These are phyloP conservation scores for Artemia sp. DNA, from an alignment of 2,888 invertebrate species.

Conservation along the genomic window DNA sequence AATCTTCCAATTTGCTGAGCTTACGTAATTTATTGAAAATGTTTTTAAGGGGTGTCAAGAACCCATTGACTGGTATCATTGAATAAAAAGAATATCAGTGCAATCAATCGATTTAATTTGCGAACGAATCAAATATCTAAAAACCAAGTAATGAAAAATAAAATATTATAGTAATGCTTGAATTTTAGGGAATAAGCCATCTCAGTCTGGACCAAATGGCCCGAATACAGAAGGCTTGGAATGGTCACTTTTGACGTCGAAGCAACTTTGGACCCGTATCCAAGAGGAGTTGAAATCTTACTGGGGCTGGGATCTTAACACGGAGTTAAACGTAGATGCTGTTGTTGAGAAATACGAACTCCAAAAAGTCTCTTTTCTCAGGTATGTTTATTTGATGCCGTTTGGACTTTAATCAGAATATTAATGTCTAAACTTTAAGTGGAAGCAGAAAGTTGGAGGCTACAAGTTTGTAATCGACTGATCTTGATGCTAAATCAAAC, in stretches of 20 bases:
- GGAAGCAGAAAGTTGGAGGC: too few species aligned
- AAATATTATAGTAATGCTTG: too few species aligned
- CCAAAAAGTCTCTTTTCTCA: constrained; percentile 69
- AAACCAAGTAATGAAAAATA: too few species aligned
- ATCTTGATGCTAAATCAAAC: too few species aligned
- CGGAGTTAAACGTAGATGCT: constrained; percentile 55
- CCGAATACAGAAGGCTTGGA: constrained; percentile 44
- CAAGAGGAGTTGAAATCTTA: constrained; percentile 63
- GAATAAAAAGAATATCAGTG: too few species aligned
- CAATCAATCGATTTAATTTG: too few species aligned
- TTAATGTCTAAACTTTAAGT: background rate
- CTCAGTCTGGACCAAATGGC: constrained; percentile 25
- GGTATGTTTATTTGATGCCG: constrained; percentile 32
- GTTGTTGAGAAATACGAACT: constrained; percentile 57
- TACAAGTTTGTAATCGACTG: too few species aligned
- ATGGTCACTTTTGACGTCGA: constrained; percentile 75
- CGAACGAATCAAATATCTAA: too few species aligned
- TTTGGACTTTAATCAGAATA: constrained; percentile 19
- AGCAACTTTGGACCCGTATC: constrained; percentile 71
- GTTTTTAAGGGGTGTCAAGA: too few species aligned
- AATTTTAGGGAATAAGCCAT: constrained; percentile 18
- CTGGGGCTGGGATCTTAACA: constrained; percentile 69
- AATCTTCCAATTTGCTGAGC: too few species aligned
- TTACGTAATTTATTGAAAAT: too few species aligned
- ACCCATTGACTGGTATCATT: too few species aligned